These are phyloP conservation scores for Microplitis demolitor DNA, from an alignment of 1,140 invertebrate genomes.

Conservation along the genomic window DNA sequence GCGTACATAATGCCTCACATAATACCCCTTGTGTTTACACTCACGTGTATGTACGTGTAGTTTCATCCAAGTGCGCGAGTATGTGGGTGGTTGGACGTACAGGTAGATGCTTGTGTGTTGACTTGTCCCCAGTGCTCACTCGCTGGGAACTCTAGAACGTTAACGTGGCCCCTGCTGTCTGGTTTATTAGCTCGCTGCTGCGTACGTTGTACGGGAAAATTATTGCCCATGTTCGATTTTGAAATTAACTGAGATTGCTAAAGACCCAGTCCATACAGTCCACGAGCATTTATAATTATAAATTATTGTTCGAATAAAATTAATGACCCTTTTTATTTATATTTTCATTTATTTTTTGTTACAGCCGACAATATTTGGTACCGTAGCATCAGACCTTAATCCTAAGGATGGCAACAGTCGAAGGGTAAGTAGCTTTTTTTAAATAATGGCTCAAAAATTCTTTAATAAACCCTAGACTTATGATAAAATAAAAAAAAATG, in stretches of 20 bases:
- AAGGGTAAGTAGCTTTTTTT: slow-evolving; percentile 57
- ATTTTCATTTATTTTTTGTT: slow-evolving; percentile 48
- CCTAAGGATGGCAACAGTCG: slow-evolving; percentile 65
- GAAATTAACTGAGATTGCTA: not conserved
- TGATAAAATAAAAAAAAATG: not conserved
- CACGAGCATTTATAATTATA: not conserved
- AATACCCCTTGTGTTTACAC: slow-evolving; percentile 18
- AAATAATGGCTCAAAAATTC: no score
- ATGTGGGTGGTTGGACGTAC: not conserved
- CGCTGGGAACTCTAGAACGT: not conserved
- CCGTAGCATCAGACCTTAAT: slow-evolving; percentile 66
- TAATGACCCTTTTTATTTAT: slow-evolving; percentile 5
- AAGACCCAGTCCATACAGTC: not conserved
- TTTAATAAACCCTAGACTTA: no score
- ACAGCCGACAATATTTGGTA: slow-evolving; percentile 70
- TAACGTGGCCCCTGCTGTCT: not conserved
- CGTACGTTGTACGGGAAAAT: not conserved
- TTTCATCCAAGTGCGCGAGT: not conserved
- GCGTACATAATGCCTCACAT: slow-evolving; percentile 17
- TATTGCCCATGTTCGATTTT: slow-evolving; percentile 6
- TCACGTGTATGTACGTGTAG: not conserved
- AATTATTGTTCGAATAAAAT: not conserved
- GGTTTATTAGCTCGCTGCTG: slow-evolving; percentile 1
- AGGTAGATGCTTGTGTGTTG: not conserved
- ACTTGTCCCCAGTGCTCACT: not conserved